These are phyloP conservation scores for Silurus aristotelis DNA, from an alignment of 2,797 vertebrate species.

Conservation along the genomic window DNA sequence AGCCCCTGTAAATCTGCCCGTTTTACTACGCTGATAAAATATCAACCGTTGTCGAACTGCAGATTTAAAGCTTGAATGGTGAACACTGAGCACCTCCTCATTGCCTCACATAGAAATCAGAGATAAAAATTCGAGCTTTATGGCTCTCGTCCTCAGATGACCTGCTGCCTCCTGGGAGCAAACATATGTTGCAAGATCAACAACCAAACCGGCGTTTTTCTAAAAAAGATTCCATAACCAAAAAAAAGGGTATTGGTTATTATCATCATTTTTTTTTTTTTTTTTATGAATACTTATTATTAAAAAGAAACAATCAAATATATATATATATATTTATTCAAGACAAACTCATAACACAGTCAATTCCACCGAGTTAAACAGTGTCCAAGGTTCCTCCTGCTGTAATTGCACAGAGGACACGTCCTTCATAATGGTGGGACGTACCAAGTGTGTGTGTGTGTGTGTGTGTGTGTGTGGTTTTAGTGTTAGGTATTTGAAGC, in stretches of 20 bases:
- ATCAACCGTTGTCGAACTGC: conserved; percentile 22
- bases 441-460: not conserved
- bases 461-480: not conserved
- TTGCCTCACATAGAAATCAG: conserved; percentile 59
- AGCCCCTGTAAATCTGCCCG: conserved; percentile 32
- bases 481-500: not conserved
- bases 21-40: conserved; percentile 39
- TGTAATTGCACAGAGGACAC: not conserved
- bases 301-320: too few relatives aligned
- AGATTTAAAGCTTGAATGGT: conserved; percentile 24
- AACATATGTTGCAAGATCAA: conserved; percentile 49
- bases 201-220: conserved; percentile 39
- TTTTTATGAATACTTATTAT: not conserved
- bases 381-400: not conserved
- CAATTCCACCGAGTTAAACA: not conserved
- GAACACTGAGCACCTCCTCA: conserved; percentile 63
- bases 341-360: not conserved
- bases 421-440: not conserved
- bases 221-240: conserved; percentile 19
- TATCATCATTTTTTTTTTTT: not conserved
- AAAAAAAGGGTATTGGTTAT: not conserved
- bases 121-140: conserved; percentile 71
- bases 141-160: conserved; percentile 59
- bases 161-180: conserved; percentile 52
- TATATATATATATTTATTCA: not conserved